These are phyloP conservation scores for Halictus rubicundus DNA, from an alignment of 1,140 invertebrate species.

Conservation along the genomic window DNA sequence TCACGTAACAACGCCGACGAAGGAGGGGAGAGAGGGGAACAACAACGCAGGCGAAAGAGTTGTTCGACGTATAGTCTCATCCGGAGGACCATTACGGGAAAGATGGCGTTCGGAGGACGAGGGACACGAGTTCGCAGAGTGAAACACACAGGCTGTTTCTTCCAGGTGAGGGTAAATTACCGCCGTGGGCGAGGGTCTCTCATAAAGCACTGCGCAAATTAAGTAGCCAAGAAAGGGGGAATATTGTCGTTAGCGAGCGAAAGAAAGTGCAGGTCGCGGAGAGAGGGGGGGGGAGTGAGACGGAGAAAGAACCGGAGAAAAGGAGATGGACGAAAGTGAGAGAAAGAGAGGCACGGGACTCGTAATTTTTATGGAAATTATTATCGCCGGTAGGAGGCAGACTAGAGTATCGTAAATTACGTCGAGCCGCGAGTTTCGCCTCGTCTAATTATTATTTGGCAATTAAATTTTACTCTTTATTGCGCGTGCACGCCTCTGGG, in stretches of 20 bases:
- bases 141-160: not conserved
- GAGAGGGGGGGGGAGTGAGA: too few relatives aligned
- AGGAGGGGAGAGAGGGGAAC: too few relatives aligned
- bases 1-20: not conserved
- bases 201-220: slow-evolving; percentile 63
- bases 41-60: not conserved
- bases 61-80: not conserved
- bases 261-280: slow-evolving; percentile 28
- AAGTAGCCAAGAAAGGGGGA: slow-evolving; percentile 53
- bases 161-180: slow-evolving; percentile 56
- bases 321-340: too few relatives aligned
- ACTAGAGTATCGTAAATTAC: slow-evolving; percentile 51
- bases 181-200: slow-evolving; percentile 52
- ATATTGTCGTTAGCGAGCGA: slow-evolving; percentile 46
- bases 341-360: not conserved
- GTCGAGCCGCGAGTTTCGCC: slow-evolving; percentile 29
- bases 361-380: slow-evolving; percentile 59
- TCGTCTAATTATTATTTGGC: slow-evolving; percentile 60
- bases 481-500: slow-evolving; percentile 29
- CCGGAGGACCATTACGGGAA: not conserved
- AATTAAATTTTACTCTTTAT: slow-evolving; percentile 58
- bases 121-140: not conserved
- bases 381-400: slow-evolving; percentile 40
- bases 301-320: too few relatives aligned
- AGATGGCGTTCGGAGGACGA: not conserved